These are phyloP conservation scores for Labia minor DNA, from an alignment of 2,888 invertebrate genomes.

Conservation along the genomic window DNA sequence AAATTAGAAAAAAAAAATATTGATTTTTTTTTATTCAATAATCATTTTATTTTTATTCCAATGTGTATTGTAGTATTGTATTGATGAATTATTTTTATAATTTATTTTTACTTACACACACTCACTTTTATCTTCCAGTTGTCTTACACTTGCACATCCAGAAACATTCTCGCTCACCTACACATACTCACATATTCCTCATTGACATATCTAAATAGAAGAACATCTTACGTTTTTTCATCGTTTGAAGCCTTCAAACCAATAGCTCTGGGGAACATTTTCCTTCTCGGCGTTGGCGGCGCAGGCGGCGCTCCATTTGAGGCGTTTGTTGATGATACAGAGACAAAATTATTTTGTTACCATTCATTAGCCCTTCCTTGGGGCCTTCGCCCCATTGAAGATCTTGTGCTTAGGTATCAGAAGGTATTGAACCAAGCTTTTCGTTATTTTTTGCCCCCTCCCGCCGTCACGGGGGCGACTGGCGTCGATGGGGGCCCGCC, in stretches of 20 bases:
- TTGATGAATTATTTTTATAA: no score
- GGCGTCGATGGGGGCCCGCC: not conserved
- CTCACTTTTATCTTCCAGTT: not conserved
- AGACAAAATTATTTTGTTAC: not conserved
- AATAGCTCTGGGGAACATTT: constrained; percentile 13
- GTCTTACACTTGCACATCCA: not conserved
- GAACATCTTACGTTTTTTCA: not conserved
- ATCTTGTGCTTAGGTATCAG: no score
- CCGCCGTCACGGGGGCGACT: not conserved
- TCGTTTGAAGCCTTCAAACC: not conserved
- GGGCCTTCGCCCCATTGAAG: not conserved
- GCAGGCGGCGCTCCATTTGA: constrained; percentile 1
- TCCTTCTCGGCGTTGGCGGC: constrained; percentile 8
- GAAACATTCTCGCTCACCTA: no score
- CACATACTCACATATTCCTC: not conserved
- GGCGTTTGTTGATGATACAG: not conserved
- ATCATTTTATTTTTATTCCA: no score
- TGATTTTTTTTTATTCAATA: no score
- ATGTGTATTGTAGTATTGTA: no score
- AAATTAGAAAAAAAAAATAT: no score
- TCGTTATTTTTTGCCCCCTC: not conserved
- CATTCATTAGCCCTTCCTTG: not conserved
- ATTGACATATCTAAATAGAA: not conserved
- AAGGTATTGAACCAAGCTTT: not conserved
- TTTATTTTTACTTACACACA: no score